Percentiles rank a stretch among this genome's conserved stretches.
phyloP scores from a whole-genome alignment of 2,888 invertebrate species.

The Andrena haemorrhoa region DNA sequence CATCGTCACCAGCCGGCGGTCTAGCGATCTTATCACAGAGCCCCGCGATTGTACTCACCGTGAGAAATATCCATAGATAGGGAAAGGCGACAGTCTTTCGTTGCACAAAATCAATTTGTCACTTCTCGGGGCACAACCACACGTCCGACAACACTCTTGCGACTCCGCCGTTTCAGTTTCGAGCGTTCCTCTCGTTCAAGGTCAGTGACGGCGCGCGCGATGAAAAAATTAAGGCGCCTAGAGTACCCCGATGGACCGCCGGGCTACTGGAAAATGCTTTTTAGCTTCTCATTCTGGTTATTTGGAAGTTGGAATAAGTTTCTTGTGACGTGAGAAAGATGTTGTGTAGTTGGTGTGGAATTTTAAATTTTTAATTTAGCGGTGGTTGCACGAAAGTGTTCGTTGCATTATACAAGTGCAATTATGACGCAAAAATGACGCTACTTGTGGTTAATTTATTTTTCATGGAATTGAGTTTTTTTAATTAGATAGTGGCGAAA shows the following conservation, averaged over 20 bases:
- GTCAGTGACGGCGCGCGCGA: conserved; percentile 46
- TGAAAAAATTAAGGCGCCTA: conserved; percentile 52
- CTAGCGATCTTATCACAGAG: neutral
- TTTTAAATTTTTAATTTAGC: neutral
- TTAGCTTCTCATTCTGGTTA: no score
- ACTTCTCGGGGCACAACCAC: conserved; percentile 76
- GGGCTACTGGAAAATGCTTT: neutral
- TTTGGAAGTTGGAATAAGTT: neutral
- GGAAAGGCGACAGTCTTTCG: conserved; percentile 45
- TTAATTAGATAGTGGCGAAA: no score
- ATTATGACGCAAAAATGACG: neutral
- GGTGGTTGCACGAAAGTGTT: neutral
- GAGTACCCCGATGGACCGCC: conserved; percentile 10
- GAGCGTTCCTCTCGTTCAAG: conserved; percentile 73
- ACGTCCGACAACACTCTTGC: conserved; percentile 81
- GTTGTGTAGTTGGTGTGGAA: no score
- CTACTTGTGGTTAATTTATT: neutral
- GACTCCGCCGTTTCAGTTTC: conserved; percentile 78
- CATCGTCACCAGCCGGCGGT: conserved; percentile 39
- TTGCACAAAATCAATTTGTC: conserved; percentile 78
- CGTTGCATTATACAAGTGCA: neutral
- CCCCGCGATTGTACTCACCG: conserved; percentile 72
- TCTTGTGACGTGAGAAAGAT: neutral
- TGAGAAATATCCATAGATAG: conserved; percentile 77
- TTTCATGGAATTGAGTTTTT: neutral